Evolutionary conservation across 2,797 vertebrate genomes (phyloP), one percentile per base, ranked within the genome.

Genomic region (Heteromormyrus szaboi): DNA sequence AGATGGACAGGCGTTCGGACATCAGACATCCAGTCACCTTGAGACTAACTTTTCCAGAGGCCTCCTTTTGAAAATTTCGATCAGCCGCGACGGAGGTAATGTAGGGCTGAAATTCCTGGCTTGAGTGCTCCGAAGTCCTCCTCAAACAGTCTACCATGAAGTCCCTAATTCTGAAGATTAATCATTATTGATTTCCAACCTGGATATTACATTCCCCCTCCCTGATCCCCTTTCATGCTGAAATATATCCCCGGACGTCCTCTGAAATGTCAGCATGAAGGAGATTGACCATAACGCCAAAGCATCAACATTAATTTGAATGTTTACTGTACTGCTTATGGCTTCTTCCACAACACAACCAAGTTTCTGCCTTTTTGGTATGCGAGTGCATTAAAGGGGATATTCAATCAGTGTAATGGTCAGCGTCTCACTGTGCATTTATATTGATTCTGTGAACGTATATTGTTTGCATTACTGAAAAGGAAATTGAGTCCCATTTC

Each of bases 401-500:
- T 90, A 91, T 90, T 91, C 93, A 92, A 90, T 90, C 90, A 87
- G 87, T 89, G 90, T 94, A 92, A 93, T 91, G 93, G 59, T 92
- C 87, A 9, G 11, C 0, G 87, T 51, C 72, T 48, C 19, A 88
- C 87, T 83, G 37, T 85, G 90, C 93, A 93, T 93, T 94, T 93
- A 93, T 91, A 91, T 91, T 93, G 91, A 94, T 93, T 94, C 93
- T 90, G 91, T 92, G 92, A 89, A 91, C 90, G 91, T 91, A 84
- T 94, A 91, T 90, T 90, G 92, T 93, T 94, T 93, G 93, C 92
- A 92, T 95, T 94, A 94, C 93, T 33, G 48, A 86, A 86, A 89
- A 90, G 92, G 91, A 93, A 94, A 94, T 91, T 91, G 91, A 91
- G 91, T 90, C 89, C 91, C 89, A 91, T 93, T 94, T 91, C 91